Evolutionary conservation across 2,888 invertebrate species (phyloP).

Genomic region (Cartodere bifasciata): DNA sequence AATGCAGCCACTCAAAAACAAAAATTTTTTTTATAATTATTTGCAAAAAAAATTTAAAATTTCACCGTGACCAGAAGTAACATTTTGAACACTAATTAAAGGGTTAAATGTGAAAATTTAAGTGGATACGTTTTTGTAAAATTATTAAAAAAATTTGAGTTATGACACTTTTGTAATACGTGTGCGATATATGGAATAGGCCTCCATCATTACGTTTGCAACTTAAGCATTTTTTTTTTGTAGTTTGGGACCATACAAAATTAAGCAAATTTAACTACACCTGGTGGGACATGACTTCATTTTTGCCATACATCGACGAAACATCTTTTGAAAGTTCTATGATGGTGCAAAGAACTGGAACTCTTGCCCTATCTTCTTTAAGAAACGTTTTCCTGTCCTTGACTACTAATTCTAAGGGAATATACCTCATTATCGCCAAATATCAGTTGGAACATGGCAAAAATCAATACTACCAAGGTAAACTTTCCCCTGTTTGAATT

Average conservation of each 20-base stretch:
- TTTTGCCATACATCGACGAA: slow-evolving; percentile 70
- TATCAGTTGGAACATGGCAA: slow-evolving; percentile 68
- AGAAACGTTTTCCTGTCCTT: slow-evolving; percentile 83
- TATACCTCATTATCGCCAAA: slow-evolving; percentile 70
- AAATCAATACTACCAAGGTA: slow-evolving; percentile 63
- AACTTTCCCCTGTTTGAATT: slow-evolving; percentile 7
- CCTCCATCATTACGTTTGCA: too few species aligned
- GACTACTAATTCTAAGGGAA: slow-evolving; percentile 75
- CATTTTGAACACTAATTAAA: too few species aligned
- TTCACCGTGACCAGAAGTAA: too few species aligned
- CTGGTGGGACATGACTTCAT: slow-evolving; percentile 85
- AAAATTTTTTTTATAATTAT: too few species aligned
- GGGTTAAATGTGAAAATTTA: too few species aligned
- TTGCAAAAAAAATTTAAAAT: too few species aligned
- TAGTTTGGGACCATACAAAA: slow-evolving; percentile 85
- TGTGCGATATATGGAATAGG: too few species aligned
- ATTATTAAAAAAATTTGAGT: too few species aligned
- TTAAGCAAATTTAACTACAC: slow-evolving; percentile 75
- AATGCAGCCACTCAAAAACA: too few species aligned
- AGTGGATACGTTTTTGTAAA: too few species aligned
- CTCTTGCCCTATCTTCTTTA: slow-evolving; percentile 71
- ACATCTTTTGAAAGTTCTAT: slow-evolving; percentile 76
- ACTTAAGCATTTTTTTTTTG: slow-evolving; percentile 24
- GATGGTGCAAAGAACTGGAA: slow-evolving; percentile 65
- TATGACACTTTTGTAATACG: too few species aligned